A percentile compares a stretch with the other conserved stretches of the same genome.
Conservation (phyloP, 1,140 invertebrate genomes). For the Spodoptera frugiperda region DNA sequence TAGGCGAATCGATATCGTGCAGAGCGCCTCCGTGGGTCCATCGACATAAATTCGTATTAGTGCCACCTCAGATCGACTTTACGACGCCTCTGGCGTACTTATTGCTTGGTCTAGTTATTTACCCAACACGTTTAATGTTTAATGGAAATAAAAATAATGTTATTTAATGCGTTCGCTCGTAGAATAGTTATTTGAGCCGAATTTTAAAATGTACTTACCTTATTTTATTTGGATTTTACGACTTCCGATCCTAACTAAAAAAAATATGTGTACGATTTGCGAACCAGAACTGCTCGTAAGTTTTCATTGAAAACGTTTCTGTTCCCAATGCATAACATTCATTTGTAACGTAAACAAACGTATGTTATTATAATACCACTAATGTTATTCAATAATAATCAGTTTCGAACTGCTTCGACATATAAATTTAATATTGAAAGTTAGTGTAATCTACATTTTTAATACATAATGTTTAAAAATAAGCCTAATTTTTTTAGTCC, state of each 20-base stretch:
- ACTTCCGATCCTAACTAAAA: background rate
- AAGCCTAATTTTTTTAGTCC: too few relatives aligned
- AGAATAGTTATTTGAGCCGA: slow-evolving; percentile 6
- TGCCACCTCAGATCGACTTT: slow-evolving; percentile 83
- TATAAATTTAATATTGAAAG: background rate
- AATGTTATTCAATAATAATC: slow-evolving; percentile 1
- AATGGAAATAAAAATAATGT: slow-evolving; percentile 55
- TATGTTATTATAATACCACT: background rate
- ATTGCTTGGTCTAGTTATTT: slow-evolving; percentile 69
- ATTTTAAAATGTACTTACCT: background rate
- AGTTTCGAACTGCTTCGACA: background rate
- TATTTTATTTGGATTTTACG: background rate
- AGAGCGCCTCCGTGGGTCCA: slow-evolving; percentile 67
- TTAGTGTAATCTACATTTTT: too few relatives aligned
- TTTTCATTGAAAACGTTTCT: too few relatives aligned
- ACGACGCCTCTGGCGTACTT: slow-evolving; percentile 76
- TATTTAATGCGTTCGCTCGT: slow-evolving; percentile 23
- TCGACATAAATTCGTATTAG: slow-evolving; percentile 84
- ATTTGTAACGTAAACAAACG: slow-evolving; percentile 27
- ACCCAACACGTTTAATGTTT: slow-evolving; percentile 59
- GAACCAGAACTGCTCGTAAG: too few relatives aligned
- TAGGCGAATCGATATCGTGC: slow-evolving; percentile 72
- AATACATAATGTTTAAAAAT: too few relatives aligned
- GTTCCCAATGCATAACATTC: background rate
- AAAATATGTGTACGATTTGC: too few relatives aligned